Evolutionary conservation across 2,888 invertebrate genomes (phyloP).

Genomic region (Tiphia femorata): DNA sequence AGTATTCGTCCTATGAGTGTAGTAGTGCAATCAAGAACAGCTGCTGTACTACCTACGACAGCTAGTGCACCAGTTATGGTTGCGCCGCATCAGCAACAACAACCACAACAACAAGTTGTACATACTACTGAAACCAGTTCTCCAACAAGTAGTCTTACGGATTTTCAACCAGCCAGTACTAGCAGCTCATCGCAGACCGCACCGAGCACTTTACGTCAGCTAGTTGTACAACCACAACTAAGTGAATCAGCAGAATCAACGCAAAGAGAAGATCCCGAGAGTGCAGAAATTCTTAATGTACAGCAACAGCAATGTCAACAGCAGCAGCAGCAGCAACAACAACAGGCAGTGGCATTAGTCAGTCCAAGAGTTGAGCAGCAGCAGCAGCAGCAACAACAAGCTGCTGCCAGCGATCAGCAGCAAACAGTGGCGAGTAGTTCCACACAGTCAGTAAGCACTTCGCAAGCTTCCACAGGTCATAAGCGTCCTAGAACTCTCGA

Average conservation of each 20-base stretch:
- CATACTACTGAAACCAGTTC: conserved; percentile 73
- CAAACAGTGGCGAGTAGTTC: conserved; percentile 71
- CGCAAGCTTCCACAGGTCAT: conserved; percentile 72
- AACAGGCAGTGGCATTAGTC: conserved; percentile 65
- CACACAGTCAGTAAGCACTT: conserved; percentile 78
- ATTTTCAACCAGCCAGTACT: conserved; percentile 89
- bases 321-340: conserved; percentile 56
- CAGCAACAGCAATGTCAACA: conserved; percentile 52
- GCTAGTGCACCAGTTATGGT: conserved; percentile 69
- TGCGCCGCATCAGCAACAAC: conserved; percentile 61
- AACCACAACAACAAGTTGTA: conserved; percentile 73
- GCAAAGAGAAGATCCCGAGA: conserved; percentile 72
- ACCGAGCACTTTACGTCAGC: conserved; percentile 73
- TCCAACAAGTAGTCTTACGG: conserved; percentile 82
- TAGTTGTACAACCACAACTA: conserved; percentile 76
- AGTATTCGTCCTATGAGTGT: conserved; percentile 91
- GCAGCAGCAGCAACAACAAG: conserved; percentile 55
- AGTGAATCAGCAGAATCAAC: conserved; percentile 71
- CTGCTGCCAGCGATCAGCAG: conserved; percentile 62
- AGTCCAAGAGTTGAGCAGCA: conserved; percentile 62
- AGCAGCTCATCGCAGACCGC: conserved; percentile 73
- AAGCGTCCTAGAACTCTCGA: conserved; percentile 73
- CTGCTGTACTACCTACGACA: conserved; percentile 84
- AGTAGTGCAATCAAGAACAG: conserved; percentile 78
- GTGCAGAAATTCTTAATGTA: conserved; percentile 59